These are phyloP conservation scores for Aleiodes alternator DNA, from an alignment of 2,888 invertebrate species.

Conservation along the genomic window DNA sequence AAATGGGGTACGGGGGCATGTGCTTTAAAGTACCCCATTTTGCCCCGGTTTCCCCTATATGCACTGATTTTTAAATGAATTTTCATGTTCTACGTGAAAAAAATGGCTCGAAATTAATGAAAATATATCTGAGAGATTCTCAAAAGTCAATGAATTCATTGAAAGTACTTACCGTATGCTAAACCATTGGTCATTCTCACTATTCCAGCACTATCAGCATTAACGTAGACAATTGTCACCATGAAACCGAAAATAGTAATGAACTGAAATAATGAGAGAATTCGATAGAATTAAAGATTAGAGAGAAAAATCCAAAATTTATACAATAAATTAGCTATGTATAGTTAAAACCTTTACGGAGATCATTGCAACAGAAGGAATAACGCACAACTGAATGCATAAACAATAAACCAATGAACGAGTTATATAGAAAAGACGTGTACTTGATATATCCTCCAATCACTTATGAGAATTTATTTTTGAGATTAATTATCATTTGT, in stretches of 20 bases:
- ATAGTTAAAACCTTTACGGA: conserved; percentile 59
- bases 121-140: too few relatives aligned
- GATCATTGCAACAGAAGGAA: conserved; percentile 56
- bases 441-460: conserved; percentile 63
- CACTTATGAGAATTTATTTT: conserved; percentile 61
- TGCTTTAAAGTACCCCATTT: too few relatives aligned
- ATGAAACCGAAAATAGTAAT: conserved; percentile 51
- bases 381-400: conserved; percentile 50
- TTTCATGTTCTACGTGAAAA: too few relatives aligned
- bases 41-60: too few relatives aligned
- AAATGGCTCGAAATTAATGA: too few relatives aligned
- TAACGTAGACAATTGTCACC: conserved; percentile 50
- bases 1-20: too few relatives aligned
- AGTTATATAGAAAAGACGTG: conserved; percentile 65
- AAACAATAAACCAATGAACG: conserved; percentile 62
- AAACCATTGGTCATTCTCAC: conserved; percentile 73
- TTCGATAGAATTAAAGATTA: background rate
- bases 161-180: conserved; percentile 70
- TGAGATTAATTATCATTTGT: conserved; percentile 54
- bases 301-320: background rate
- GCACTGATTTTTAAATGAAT: too few relatives aligned
- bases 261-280: conserved; percentile 15
- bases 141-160: background rate
- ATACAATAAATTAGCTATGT: background rate
- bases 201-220: conserved; percentile 73